Conservation (phyloP, 2,113 vertebrate species). For the Neomonachus schauinslandi region DNA sequence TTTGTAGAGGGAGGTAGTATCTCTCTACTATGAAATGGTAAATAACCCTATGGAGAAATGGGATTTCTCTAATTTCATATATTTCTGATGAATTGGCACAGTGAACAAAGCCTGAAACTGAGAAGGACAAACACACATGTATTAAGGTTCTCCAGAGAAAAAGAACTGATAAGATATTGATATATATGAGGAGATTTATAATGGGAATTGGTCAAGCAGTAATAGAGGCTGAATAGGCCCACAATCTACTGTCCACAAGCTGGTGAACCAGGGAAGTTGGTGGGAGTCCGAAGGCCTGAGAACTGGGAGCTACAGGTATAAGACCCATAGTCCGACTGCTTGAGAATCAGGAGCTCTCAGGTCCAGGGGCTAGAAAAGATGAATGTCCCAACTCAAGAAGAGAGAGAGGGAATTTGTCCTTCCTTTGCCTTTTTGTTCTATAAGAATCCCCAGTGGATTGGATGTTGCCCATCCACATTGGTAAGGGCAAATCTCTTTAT, state of each 20-base stretch:
- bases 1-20: neutral
- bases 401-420: neutral
- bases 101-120: neutral
- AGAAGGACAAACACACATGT: neutral
- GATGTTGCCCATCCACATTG: neutral
- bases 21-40: neutral
- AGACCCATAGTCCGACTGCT: fast-evolving
- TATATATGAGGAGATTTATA: neutral
- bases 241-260: neutral
- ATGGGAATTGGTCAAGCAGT: neutral
- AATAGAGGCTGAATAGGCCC: neutral
- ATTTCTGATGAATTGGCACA: neutral
- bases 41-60: neutral
- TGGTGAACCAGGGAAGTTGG: neutral
- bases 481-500: neutral
- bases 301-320: too few relatives aligned
- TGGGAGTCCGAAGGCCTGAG: neutral
- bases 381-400: neutral
- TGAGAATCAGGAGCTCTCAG: neutral
- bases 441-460: neutral
- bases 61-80: neutral
- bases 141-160: neutral
- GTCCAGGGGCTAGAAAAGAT: neutral
- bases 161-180: neutral
- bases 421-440: neutral